Conservation (phyloP, 2,797 vertebrate species). For the Sciurus vulgaris region DNA sequence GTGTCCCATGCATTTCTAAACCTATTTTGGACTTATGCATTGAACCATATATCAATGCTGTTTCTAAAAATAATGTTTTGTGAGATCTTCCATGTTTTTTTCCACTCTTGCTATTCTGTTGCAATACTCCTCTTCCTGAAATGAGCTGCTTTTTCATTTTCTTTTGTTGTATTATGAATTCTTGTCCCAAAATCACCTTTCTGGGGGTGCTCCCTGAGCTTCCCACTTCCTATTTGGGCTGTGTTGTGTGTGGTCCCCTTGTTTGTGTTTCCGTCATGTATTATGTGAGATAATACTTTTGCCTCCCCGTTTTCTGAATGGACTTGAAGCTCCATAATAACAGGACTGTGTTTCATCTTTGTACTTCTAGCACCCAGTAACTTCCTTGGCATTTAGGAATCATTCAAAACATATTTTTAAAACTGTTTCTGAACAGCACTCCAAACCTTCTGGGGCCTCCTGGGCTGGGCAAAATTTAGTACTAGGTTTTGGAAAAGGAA, state of each 20-base stretch:
- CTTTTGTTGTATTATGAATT: neutral
- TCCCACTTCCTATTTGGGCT: accelerated
- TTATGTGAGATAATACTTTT: neutral
- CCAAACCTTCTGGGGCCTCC: neutral
- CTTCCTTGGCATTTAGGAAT: neutral
- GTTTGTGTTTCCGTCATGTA: accelerated
- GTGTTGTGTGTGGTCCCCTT: neutral
- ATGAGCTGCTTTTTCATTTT: neutral
- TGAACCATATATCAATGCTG: neutral
- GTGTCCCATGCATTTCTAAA: neutral
- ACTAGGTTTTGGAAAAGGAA: neutral
- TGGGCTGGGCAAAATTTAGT: neutral
- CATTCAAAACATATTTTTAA: neutral
- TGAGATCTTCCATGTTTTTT: neutral
- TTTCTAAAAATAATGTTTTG: conserved; percentile 7
- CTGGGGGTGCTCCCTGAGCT: neutral
- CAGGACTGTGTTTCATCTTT: neutral
- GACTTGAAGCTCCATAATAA: neutral
- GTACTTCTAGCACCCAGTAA: neutral
- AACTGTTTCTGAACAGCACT: neutral
- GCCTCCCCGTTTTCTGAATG: neutral
- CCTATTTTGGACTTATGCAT: neutral
- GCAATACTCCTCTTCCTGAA: neutral
- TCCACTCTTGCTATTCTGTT: neutral
- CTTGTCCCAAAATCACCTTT: neutral